A percentile compares a stretch with the other conserved stretches of the same genome.
These are phyloP conservation scores for Serilophus lunatus DNA, from an alignment of 2,113 vertebrate species.

Conservation along the genomic window DNA sequence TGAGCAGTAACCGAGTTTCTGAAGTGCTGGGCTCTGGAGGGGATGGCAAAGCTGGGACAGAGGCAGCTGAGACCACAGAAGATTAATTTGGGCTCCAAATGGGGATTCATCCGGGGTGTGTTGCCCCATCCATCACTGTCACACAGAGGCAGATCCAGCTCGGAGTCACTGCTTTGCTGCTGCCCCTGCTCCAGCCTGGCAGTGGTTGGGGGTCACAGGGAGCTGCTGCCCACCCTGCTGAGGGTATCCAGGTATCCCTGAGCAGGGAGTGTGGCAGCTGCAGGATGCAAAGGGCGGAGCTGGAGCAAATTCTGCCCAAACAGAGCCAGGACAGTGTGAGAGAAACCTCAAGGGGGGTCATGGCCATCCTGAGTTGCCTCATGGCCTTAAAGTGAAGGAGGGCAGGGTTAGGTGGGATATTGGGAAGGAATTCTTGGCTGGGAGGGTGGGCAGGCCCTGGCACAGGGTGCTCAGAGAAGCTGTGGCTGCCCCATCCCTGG, in stretches of 20 bases:
- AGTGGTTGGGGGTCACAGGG: fast-evolving
- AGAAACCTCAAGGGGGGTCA: background rate
- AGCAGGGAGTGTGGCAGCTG: background rate
- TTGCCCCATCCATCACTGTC: background rate
- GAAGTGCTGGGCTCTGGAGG: background rate
- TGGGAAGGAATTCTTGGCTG: background rate
- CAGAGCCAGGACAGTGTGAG: background rate
- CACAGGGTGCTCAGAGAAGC: background rate
- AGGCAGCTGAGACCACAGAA: background rate
- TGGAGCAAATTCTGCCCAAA: background rate
- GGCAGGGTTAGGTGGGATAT: background rate
- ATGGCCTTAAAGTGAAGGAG: background rate
- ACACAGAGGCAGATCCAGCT: fast-evolving
- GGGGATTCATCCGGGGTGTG: background rate
- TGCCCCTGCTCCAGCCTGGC: background rate
- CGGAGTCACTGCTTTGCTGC: background rate
- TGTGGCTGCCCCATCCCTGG: background rate
- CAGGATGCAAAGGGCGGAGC: background rate
- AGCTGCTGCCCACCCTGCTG: background rate
- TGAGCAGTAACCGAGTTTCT: background rate
- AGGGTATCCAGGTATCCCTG: too few species aligned
- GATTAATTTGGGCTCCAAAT: background rate
- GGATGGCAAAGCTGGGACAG: background rate
- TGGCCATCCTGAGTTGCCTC: background rate
- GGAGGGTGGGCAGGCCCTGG: background rate